A percentile compares a stretch with the other conserved stretches of the same genome.
Evolutionary conservation across 2,113 vertebrate genomes (phyloP).

Genomic region (Callaeas wilsoni): DNA sequence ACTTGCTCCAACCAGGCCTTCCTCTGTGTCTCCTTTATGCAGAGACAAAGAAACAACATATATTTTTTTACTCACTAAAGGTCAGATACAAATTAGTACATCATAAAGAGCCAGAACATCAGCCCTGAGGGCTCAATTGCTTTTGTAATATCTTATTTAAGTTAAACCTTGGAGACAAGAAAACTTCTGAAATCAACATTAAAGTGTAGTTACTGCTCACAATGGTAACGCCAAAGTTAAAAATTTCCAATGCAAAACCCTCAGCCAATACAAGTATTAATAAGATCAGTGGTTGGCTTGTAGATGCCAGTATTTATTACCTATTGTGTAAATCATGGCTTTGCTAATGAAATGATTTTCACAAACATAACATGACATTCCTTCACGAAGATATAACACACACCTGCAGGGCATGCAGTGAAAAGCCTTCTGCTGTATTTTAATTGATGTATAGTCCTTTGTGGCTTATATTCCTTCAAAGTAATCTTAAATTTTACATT

Average conservation of each 20-base stretch:
- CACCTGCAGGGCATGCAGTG: slow-evolving; percentile 11
- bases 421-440: slow-evolving; percentile 6
- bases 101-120: not conserved
- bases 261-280: not conserved
- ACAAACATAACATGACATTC: not conserved
- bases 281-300: not conserved
- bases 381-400: not conserved
- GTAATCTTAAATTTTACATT: not conserved
- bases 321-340: not conserved
- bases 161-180: not conserved
- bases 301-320: not conserved
- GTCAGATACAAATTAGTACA: not conserved
- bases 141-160: not conserved
- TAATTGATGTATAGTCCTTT: not conserved
- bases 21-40: not conserved
- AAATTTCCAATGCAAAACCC: not conserved
- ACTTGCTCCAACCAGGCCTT: not conserved
- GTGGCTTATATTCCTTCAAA: not conserved
- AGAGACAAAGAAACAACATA: not conserved
- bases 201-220: not conserved
- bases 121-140: not conserved
- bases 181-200: not conserved
- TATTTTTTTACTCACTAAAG: not conserved
- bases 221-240: not conserved
- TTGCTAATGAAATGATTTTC: slow-evolving; percentile 9